A percentile compares a stretch with the other conserved stretches of the same genome.
Conservation (phyloP, 2,797 vertebrate genomes). For the Heliangelus exortis region DNA sequence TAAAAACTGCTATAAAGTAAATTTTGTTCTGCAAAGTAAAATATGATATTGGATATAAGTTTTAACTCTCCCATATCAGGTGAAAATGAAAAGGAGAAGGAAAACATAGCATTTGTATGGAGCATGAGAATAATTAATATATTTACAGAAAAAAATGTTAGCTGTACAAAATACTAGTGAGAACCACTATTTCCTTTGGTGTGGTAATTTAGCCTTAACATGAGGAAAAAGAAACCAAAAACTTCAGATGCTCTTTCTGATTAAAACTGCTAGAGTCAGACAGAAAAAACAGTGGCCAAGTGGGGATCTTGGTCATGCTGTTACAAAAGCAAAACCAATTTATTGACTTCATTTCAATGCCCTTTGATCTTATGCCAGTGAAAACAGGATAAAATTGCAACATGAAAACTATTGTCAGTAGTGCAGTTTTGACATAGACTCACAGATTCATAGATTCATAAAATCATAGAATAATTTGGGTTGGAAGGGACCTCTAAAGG, state of each 20-base stretch:
- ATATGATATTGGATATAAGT: not conserved
- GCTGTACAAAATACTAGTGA: not conserved
- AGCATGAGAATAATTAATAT: not conserved
- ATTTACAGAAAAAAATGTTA: not conserved
- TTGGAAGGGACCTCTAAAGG: no score
- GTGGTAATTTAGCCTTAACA: not conserved
- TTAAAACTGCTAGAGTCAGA: not conserved
- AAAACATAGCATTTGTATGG: not conserved
- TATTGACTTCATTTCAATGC: not conserved
- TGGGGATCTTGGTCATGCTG: not conserved
- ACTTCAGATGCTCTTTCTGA: not conserved
- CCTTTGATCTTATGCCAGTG: not conserved
- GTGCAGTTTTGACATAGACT: not conserved
- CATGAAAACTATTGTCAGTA: not conserved
- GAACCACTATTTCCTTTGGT: not conserved
- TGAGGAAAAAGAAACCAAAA: constrained; percentile 37
- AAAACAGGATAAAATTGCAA: not conserved
- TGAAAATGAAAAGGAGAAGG: not conserved
- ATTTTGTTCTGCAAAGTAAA: not conserved
- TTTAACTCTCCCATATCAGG: not conserved
- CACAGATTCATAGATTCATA: no score
- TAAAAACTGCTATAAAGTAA: not conserved
- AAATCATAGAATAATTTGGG: no score
- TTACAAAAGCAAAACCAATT: not conserved
- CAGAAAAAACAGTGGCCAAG: not conserved